A percentile compares a stretch with the other conserved stretches of the same genome.
These are phyloP conservation scores for Flabesymbios commensalis DNA, from an alignment of 2,888 invertebrate genomes.

Conservation along the genomic window DNA sequence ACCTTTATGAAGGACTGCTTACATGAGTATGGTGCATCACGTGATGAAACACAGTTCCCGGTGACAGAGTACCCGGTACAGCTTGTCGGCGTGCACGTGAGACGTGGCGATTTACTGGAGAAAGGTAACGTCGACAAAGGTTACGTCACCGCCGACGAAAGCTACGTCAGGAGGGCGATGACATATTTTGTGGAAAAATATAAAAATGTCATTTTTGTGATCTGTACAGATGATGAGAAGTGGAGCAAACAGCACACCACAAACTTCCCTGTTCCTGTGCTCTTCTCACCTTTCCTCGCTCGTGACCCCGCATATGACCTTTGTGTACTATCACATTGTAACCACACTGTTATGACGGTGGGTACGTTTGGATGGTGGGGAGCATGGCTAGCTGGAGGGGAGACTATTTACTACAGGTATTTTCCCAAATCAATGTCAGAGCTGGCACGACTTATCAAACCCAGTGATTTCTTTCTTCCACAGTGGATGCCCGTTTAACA, in stretches of 20 bases:
- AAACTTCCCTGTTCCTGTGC: slow-evolving; percentile 7
- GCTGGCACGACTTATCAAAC: slow-evolving; percentile 22
- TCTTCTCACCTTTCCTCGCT: slow-evolving; percentile 20
- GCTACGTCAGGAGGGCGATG: slow-evolving; percentile 30
- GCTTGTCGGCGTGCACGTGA: slow-evolving; percentile 33
- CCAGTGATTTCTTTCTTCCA: slow-evolving; percentile 27
- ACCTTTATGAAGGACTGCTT: slow-evolving; percentile 16
- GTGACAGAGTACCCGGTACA: background rate
- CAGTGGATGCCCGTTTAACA: slow-evolving; percentile 31
- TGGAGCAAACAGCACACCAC: slow-evolving; percentile 25
- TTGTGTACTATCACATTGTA: slow-evolving; percentile 29
- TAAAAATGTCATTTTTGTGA: slow-evolving; percentile 32
- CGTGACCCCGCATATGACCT: slow-evolving; percentile 26
- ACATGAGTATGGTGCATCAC: background rate
- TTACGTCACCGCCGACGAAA: slow-evolving; percentile 24
- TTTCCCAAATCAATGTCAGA: slow-evolving; percentile 23
- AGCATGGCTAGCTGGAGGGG: slow-evolving; percentile 32
- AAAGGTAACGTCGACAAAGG: slow-evolving; percentile 26
- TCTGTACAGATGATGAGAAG: slow-evolving; percentile 29
- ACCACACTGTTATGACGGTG: slow-evolving; percentile 35
- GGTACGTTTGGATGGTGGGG: slow-evolving; percentile 38
- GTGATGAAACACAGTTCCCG: background rate
- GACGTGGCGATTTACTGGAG: slow-evolving; percentile 33
- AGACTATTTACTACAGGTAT: slow-evolving; percentile 28
- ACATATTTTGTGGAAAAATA: slow-evolving; percentile 24